Conservation (phyloP, 2,797 vertebrate genomes). For the Chiloscyllium punctatum region DNA sequence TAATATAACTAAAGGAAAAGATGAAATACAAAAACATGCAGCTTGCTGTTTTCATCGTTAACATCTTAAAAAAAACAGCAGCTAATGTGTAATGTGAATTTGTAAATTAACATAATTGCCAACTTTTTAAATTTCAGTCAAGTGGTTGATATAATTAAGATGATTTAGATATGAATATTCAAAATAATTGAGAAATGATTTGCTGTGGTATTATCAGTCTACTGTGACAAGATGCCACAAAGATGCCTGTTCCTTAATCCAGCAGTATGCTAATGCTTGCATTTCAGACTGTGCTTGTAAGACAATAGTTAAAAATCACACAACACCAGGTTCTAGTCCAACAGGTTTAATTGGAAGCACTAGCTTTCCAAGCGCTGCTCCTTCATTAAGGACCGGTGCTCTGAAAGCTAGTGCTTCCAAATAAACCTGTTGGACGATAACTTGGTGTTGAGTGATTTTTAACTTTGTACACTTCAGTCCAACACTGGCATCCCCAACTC, state of each 20-base stretch:
- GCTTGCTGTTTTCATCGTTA: not conserved
- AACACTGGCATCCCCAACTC: too few species aligned
- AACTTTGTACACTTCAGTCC: too few species aligned
- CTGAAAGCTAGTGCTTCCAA: too few species aligned
- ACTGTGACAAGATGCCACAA: not conserved
- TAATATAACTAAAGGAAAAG: not conserved
- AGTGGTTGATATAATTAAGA: not conserved
- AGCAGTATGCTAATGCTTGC: not conserved
- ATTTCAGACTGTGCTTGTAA: not conserved
- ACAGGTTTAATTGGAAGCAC: too few species aligned
- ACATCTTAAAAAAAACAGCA: not conserved
- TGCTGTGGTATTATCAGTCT: not conserved
- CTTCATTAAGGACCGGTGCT: too few species aligned
- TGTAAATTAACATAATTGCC: not conserved
- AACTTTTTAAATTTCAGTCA: not conserved
- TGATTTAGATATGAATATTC: conserved; percentile 3
- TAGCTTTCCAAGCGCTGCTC: too few species aligned
- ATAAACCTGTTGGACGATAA: too few species aligned
- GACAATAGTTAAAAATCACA: not conserved
- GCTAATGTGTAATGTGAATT: not conserved
- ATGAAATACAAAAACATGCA: not conserved
- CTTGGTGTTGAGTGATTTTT: too few species aligned
- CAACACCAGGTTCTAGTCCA: too few species aligned
- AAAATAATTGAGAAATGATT: not conserved
- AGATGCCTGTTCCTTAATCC: too few species aligned